These are phyloP conservation scores for Drosophila cognata DNA, from an alignment of 2,888 invertebrate species.

Conservation along the genomic window DNA sequence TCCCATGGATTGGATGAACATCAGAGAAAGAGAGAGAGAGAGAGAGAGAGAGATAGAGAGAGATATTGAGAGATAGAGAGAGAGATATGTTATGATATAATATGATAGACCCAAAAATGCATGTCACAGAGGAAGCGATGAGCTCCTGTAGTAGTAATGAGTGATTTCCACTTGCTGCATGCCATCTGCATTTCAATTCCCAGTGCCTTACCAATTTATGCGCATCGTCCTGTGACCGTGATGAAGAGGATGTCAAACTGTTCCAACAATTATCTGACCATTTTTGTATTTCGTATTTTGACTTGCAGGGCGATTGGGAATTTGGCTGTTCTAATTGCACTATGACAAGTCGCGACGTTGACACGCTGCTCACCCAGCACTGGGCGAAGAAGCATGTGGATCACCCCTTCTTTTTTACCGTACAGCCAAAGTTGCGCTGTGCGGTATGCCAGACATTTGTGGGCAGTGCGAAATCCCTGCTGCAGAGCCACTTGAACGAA, in stretches of 20 bases:
- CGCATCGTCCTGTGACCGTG: no score
- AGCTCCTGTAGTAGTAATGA: no score
- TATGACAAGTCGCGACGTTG: slow-evolving; percentile 49
- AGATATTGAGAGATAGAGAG: no score
- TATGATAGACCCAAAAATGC: no score
- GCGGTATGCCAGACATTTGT: slow-evolving; percentile 63
- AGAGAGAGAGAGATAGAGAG: no score
- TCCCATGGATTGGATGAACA: neutral
- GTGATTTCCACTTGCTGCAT: no score
- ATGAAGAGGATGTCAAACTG: no score
- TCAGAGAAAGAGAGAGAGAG: neutral
- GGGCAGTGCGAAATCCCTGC: slow-evolving; percentile 62
- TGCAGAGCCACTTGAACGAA: slow-evolving; percentile 58
- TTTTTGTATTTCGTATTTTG: neutral
- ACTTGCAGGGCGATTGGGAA: slow-evolving; percentile 33
- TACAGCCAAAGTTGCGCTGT: slow-evolving; percentile 72
- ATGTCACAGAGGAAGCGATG: no score
- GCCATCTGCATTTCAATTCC: no score
- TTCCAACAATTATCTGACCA: neutral
- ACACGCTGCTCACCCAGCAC: slow-evolving; percentile 63
- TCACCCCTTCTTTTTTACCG: slow-evolving; percentile 77
- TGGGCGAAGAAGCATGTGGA: slow-evolving; percentile 57
- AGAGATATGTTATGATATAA: no score
- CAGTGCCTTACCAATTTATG: no score
- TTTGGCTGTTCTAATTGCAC: slow-evolving; percentile 76